Conservation (phyloP, 2,797 vertebrate species). For the Pachyuromys duprasi region DNA sequence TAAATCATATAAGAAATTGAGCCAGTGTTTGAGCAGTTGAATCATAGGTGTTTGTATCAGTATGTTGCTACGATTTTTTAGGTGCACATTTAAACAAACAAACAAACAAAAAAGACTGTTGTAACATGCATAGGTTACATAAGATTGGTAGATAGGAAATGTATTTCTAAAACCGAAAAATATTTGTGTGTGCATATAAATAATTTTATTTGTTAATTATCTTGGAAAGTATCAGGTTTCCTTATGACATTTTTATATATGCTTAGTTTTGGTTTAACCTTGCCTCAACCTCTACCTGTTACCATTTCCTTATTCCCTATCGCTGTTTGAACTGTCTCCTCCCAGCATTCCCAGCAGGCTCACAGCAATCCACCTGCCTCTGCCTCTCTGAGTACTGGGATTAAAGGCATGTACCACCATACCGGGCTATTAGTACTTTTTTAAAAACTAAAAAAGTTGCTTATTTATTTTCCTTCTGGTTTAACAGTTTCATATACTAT, state of each 20-base stretch:
- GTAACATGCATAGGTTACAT: not conserved
- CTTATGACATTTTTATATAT: not conserved
- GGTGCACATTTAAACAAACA: not conserved
- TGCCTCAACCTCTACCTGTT: not conserved
- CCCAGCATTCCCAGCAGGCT: no score
- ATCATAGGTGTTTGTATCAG: not conserved
- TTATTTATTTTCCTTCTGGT: not conserved
- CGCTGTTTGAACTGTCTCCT: not conserved
- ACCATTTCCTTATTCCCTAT: not conserved
- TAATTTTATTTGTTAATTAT: not conserved
- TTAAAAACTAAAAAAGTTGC: not conserved
- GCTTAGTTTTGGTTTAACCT: not conserved
- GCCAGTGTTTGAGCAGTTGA: not conserved
- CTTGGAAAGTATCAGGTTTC: not conserved
- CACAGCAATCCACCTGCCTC: no score
- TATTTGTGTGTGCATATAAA: not conserved
- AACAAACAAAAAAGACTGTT: not conserved
- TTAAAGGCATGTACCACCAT: no score
- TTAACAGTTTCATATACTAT: not conserved
- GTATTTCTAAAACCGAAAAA: constrained; percentile 38
- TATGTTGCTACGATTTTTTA: constrained; percentile 20
- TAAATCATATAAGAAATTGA: not conserved
- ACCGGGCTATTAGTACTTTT: not conserved
- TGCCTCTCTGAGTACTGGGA: no score
- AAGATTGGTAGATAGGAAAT: constrained; percentile 1